Conservation (phyloP, 2,888 invertebrate species). For the Byasa hedistus region DNA sequence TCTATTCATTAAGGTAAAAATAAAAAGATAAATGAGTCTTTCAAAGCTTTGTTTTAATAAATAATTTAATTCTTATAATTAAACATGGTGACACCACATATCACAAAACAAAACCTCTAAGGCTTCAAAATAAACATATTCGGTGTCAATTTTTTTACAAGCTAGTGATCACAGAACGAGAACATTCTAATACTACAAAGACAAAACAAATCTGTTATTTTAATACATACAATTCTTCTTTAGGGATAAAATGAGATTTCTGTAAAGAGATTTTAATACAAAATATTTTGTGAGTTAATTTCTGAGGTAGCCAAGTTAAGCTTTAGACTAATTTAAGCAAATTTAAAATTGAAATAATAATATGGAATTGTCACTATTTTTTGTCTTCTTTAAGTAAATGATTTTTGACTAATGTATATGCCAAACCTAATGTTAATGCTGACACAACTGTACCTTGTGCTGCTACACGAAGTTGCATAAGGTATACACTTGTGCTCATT, state of each 20-base stretch:
- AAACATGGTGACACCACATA: conserved; percentile 22
- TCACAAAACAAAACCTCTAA: conserved; percentile 23
- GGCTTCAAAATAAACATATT: conserved; percentile 29
- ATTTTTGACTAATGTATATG: conserved; percentile 83
- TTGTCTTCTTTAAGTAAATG: conserved; percentile 61
- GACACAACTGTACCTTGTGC: conserved; percentile 92
- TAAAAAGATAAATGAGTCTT: background rate
- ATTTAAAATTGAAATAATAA: conserved; percentile 21
- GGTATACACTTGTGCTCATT: conserved; percentile 90
- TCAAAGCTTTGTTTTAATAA: conserved; percentile 29
- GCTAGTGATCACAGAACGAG: conserved; percentile 38
- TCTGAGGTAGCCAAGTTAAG: conserved; percentile 24
- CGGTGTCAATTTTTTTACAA: conserved; percentile 23
- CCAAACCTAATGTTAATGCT: conserved; percentile 85
- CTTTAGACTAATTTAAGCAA: conserved; percentile 24
- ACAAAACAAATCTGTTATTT: conserved; percentile 24
- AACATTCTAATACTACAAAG: conserved; percentile 34
- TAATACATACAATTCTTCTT: background rate
- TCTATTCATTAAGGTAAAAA: background rate
- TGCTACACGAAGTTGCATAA: conserved; percentile 91
- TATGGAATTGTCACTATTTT: conserved; percentile 43
- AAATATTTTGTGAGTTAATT: conserved; percentile 25
- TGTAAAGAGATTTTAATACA: conserved; percentile 28
- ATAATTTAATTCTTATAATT: conserved; percentile 29
- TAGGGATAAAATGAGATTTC: conserved; percentile 25